Evolutionary conservation across 2,797 vertebrate species (phyloP).

Genomic region (Cyprinodon diabolis): DNA sequence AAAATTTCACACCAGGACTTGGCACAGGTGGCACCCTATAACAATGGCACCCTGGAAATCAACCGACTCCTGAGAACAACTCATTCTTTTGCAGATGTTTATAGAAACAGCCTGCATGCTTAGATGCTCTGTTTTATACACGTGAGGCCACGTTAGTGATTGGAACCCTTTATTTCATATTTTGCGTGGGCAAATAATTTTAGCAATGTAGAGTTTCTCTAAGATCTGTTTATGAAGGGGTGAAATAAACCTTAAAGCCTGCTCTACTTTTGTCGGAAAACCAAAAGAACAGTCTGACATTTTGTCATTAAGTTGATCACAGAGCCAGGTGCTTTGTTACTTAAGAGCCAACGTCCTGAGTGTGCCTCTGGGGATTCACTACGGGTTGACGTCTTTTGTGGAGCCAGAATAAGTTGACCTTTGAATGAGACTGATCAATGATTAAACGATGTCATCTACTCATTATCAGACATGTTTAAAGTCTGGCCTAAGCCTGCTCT

Average conservation of each 20-base stretch:
- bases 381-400: not conserved
- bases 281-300: not conserved
- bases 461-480: slow-evolving; percentile 12
- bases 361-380: slow-evolving; percentile 19
- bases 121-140: no score
- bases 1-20: no score
- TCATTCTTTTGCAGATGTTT: no score
- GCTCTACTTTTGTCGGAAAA: not conserved
- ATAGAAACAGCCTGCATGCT: no score
- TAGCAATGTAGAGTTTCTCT: no score
- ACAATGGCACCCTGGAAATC: no score
- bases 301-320: slow-evolving; percentile 15
- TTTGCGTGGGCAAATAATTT: no score
- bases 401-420: slow-evolving; percentile 1
- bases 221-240: not conserved
- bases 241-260: not conserved
- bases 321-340: slow-evolving; percentile 22
- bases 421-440: slow-evolving; percentile 18
- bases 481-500: not conserved
- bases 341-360: slow-evolving; percentile 9
- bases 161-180: not conserved
- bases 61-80: no score
- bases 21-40: no score
- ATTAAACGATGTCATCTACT: slow-evolving; percentile 16
- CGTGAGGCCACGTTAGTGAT: not conserved